A percentile compares a stretch with the other conserved stretches of the same genome.
phyloP scores from a whole-genome alignment of 2,113 vertebrate genomes.

The Lagopus muta region DNA sequence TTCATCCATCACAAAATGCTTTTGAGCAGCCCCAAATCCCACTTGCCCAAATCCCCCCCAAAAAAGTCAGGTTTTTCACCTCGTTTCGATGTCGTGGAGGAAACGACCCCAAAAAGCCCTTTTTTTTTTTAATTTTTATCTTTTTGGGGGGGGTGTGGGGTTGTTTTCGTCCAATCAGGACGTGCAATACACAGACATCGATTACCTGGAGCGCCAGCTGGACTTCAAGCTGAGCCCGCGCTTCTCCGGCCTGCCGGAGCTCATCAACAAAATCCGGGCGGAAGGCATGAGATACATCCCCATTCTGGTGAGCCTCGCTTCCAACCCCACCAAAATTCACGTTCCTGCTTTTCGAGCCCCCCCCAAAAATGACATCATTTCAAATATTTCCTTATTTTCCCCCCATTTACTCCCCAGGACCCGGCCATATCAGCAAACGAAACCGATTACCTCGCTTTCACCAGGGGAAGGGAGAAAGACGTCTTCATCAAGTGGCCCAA shows the following conservation, averaged over 20 bases:
- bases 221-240: slow-evolving; percentile 83
- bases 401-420: slow-evolving; percentile 78
- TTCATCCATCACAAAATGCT: no score
- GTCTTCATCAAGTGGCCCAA: slow-evolving; percentile 91
- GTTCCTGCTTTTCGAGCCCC: accelerated
- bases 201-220: slow-evolving; percentile 93
- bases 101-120: no score
- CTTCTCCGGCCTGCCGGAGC: slow-evolving; percentile 78
- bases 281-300: slow-evolving; percentile 90
- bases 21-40: neutral
- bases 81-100: no score
- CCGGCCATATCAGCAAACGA: slow-evolving; percentile 93
- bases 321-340: no score
- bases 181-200: slow-evolving; percentile 91
- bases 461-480: slow-evolving; percentile 72
- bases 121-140: no score
- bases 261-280: slow-evolving; percentile 78
- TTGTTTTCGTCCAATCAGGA: slow-evolving; percentile 76
- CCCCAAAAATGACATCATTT: no score
- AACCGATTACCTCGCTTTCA: slow-evolving; percentile 82
- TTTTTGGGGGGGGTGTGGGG: no score
- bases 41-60: no score
- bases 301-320: slow-evolving; percentile 84
- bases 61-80: neutral
- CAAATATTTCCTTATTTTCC: no score